Evolutionary conservation across 2,797 vertebrate species (phyloP), one percentile per base, ranked within the genome.

Genomic region (Kryptopterus vitreolus): DNA sequence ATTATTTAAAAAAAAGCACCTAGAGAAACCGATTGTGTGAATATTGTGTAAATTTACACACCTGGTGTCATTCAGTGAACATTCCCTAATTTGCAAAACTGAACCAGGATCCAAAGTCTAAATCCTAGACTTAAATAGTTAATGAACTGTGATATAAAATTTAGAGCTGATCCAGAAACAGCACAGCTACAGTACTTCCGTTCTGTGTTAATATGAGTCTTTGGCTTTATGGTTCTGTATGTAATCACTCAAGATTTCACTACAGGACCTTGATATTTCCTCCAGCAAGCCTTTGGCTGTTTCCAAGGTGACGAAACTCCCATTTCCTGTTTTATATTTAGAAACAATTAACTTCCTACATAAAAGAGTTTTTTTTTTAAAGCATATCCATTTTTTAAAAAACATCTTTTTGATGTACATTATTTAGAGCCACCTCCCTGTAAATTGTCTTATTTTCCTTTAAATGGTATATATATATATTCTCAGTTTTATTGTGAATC

Each of bases 251-350:
- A 26, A 48, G 75, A 66, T 75, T 78, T 79, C 69, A 76, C 48
- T 57, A 52, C 63, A 50, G 76, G 77, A 84, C 76, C 63, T 82
- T 78, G 73, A 63, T 74, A 78, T 63, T 58, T 74, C 73, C 75
- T 80, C 77, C 66, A 77, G 62, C 53, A 84, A 38, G 77, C 62
- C 77, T 71, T 69, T 74, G 59, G 43, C 82, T 68, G 82, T 86
- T 84, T 84, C 85, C 82, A 82, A 80, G 82, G 85, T 65, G 70
- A 86, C 80, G 48, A 55, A 79, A 82, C 75, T 62, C 82, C 78
- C 63, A 78, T 77, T 78, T 46, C 70, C 76, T 43, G 57, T 80
- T 86, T 53, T 84, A 86, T 86, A 82, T 84, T 75, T 52, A 46
- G 82, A 78, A 80, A 77, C 77, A 84, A 86, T 86, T 86, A 84